Evolutionary conservation across 1,140 invertebrate species (phyloP), one percentile per base, ranked within the genome.

Genomic region (Halesus radiatus): DNA sequence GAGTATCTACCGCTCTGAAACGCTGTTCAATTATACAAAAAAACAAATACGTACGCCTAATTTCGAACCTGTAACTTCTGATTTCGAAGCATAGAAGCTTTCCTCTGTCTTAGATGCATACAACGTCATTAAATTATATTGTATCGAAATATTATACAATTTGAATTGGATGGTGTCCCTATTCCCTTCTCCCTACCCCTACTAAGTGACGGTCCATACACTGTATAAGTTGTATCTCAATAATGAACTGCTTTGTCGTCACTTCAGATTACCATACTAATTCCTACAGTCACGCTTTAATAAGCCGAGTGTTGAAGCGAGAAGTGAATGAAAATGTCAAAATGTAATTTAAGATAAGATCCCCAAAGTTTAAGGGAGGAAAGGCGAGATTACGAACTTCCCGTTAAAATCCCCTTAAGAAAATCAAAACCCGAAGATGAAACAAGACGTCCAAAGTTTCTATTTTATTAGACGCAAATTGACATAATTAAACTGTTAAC

Each of bases 251-350:
- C 32, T 60, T 64, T 62, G 22, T 37, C 62, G 20, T 56, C 15
- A 37, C 29, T 70, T 50, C 10, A 62, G 54, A 78, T 78, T 66
- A 78, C 37, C 45, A 68, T 45, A 23, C 62, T 78, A 60, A 78
- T 72, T 62, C 72, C n/a, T 72, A 72, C n/a, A 62, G 29, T 68
- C 45, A 22, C 68, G 66, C 68, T 56, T 78, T 81, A 78, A 78
- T 73, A 74, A 79, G 32, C 64, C 23, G 72, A 32, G 76, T 72
- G 70, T 66, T 75, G 80, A 78, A 60, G 80, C 76, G 77, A 54
- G 62, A 79, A 81, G 60, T 66, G 75, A 78, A 73, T 56, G 80
- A 80, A 80, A 80, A 80, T 76, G 79, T 76, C 62, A 81, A 81
- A 81, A 81, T 76, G 54, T 78, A 81, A 81, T 81, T 81, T 68